Base-by-base conservation (phyloP, 2,888 invertebrate genomes). In the Cloeon dipterum region DNA sequence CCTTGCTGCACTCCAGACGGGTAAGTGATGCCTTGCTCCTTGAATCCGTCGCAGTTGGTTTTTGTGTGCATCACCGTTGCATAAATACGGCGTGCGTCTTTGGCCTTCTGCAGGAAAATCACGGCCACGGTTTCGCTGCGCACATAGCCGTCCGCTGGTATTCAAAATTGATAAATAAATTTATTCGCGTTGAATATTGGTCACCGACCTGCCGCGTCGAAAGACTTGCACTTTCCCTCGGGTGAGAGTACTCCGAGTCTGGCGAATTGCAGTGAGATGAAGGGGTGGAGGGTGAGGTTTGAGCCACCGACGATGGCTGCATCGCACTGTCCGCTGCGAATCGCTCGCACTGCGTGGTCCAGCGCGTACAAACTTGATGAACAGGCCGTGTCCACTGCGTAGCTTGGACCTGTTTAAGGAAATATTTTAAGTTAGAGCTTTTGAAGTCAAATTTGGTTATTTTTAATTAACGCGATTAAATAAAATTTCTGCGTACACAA, bases 311-410 rank as follows among this genome's bases (percentile, higher is more conserved):
- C 85, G 37, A 94, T 70, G 1, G 91, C 93, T 0, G 75, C 66
- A 42, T 94, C 89, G 49, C 88, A 86, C 42, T 74, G 69, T 0
- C 85, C 88, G 44, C 69, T 68, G 23, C 77, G 62, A 33, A 89
- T 70, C 0, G 79, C 68, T 34, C 66, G 64, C 52, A 74, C 79
- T 11, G 79, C 83, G 43, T 76, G 74, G 47, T 91, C 85, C 39
- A 93, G 45, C 0, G 89, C 91, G 46, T 81, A 72, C 44, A 89
- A 64, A 7, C 88, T 82, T 38, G 91, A 91, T n/a, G 88, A 88
- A 54, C 93, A 94, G 1, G 93, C 93, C 0, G 91, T 86, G 57
- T 94, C 93, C 8, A 86, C 64, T 1, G 78, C 66, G 58, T 74
- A 82, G 4, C 88, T 86, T 0, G 91, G 91, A 1, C 93, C 69